Percentiles rank a stretch among this genome's conserved stretches.
Evolutionary conservation across 30 jellyfish, hydroid and myxozoan species (phyloP).

Genomic region (Rhopilema esculentum): DNA sequence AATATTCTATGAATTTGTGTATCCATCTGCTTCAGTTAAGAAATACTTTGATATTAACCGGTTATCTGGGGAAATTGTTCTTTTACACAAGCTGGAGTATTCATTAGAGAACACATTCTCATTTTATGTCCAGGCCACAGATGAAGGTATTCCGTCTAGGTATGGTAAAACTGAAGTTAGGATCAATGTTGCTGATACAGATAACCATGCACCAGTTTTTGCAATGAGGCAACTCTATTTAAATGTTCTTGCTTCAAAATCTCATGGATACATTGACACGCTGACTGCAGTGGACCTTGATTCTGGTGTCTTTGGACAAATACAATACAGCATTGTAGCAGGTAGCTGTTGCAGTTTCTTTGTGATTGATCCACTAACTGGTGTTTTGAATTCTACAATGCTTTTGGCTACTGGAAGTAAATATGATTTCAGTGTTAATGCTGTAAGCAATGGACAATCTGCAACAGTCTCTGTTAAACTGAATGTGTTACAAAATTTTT

Average conservation of each 20-base stretch:
- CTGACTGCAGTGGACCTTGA: constrained; percentile 72
- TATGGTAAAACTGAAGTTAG: constrained; percentile 26
- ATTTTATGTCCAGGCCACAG: constrained; percentile 53
- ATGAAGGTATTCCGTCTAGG: constrained; percentile 47
- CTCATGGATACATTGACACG: constrained; percentile 36
- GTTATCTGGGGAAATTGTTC: constrained; percentile 13
- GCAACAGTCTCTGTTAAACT: constrained; percentile 14
- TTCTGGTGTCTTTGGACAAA: constrained; percentile 56
- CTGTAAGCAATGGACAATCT: constrained; percentile 50
- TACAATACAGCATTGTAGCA: constrained; percentile 38
- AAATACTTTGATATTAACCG: constrained; percentile 14
- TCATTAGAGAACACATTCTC: neutral
- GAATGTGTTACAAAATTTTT: neutral
- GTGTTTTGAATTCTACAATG: constrained; percentile 34
- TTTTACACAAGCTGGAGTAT: constrained; percentile 25
- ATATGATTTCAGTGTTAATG: constrained; percentile 31
- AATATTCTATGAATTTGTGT: constrained; percentile 15
- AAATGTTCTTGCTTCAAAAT: constrained; percentile 13
- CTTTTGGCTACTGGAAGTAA: constrained; percentile 9
- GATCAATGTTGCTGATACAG: constrained; percentile 42
- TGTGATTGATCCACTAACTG: constrained; percentile 17
- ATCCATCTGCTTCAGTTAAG: constrained; percentile 7
- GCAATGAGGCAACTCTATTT: neutral
- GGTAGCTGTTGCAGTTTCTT: constrained; percentile 45
- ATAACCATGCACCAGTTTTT: constrained; percentile 61